Conservation (phyloP, 1,140 invertebrate species). For the Caerostris extrusa region DNA sequence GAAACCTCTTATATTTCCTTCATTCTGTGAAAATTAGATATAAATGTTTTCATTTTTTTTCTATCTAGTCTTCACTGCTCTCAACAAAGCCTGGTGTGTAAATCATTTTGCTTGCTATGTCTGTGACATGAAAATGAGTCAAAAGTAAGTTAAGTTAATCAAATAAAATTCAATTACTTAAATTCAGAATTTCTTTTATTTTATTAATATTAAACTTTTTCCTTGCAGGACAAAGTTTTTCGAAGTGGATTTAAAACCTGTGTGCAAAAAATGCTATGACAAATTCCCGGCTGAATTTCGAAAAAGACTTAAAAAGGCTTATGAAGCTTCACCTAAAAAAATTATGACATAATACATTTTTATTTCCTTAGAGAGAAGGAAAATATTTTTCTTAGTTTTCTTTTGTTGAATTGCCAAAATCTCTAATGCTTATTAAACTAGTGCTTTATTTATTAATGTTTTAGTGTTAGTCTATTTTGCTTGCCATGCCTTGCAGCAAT, state of each 20-base stretch:
- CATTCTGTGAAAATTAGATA: neutral
- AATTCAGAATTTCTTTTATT: neutral
- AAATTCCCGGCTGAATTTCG: slow-evolving; percentile 97
- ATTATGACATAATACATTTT: slow-evolving; percentile 68
- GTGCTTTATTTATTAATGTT: slow-evolving; percentile 54
- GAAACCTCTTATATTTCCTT: neutral
- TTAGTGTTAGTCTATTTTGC: slow-evolving; percentile 18
- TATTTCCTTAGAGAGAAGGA: neutral
- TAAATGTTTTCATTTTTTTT: slow-evolving; percentile 37
- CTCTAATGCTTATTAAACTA: slow-evolving; percentile 42
- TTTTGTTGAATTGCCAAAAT: slow-evolving; percentile 34
- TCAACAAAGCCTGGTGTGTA: slow-evolving; percentile 99
- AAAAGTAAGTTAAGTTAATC: slow-evolving; percentile 86
- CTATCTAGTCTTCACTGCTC: slow-evolving; percentile 95
- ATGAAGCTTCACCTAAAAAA: slow-evolving; percentile 79
- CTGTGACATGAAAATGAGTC: slow-evolving; percentile 98
- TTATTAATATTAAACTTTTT: slow-evolving; percentile 29
- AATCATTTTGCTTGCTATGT: slow-evolving; percentile 99
- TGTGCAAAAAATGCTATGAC: slow-evolving; percentile 99
- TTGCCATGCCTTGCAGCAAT: neutral
- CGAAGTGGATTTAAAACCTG: slow-evolving; percentile 98
- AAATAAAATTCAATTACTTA: no score
- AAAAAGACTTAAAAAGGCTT: slow-evolving; percentile 87
- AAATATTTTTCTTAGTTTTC: neutral
- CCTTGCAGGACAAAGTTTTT: slow-evolving; percentile 94